A percentile compares a stretch with the other conserved stretches of the same genome.
Evolutionary conservation across 1,140 invertebrate species (phyloP).

Genomic region (Nixonia krombeini): DNA sequence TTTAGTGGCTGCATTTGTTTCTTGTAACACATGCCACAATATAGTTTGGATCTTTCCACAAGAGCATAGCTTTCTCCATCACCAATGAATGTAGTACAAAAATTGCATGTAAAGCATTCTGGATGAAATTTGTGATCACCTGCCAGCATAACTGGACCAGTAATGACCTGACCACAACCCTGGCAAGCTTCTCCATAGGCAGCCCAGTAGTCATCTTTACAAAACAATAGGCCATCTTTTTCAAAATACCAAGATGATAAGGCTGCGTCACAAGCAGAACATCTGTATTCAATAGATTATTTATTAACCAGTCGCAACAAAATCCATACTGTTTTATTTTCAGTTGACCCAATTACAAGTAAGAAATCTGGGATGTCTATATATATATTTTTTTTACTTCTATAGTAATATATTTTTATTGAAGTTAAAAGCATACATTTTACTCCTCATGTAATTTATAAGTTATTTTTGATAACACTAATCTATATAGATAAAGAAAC

Average conservation of each 20-base stretch:
- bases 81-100: slow-evolving; percentile 88
- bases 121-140: slow-evolving; percentile 96
- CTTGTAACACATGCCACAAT: slow-evolving; percentile 77
- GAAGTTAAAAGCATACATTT: too few species aligned
- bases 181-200: slow-evolving; percentile 92
- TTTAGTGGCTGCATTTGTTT: slow-evolving; percentile 74
- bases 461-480: too few species aligned
- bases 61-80: slow-evolving; percentile 93
- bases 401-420: not conserved
- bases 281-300: slow-evolving; percentile 79
- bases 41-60: slow-evolving; percentile 89
- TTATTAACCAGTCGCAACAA: slow-evolving; percentile 10
- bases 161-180: slow-evolving; percentile 88
- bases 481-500: too few species aligned
- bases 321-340: not conserved
- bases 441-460: too few species aligned
- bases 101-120: slow-evolving; percentile 91
- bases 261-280: slow-evolving; percentile 87
- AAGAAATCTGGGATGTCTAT: too few species aligned
- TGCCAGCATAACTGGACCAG: slow-evolving; percentile 94
- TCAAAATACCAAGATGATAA: slow-evolving; percentile 95
- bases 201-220: slow-evolving; percentile 90
- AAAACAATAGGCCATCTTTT: slow-evolving; percentile 90
- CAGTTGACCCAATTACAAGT: too few species aligned
- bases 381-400: too few species aligned